Percentiles rank a stretch among this genome's conserved stretches.
These are phyloP conservation scores for Saiga tatarica DNA, from an alignment of 2,113 vertebrate genomes.

Conservation along the genomic window DNA sequence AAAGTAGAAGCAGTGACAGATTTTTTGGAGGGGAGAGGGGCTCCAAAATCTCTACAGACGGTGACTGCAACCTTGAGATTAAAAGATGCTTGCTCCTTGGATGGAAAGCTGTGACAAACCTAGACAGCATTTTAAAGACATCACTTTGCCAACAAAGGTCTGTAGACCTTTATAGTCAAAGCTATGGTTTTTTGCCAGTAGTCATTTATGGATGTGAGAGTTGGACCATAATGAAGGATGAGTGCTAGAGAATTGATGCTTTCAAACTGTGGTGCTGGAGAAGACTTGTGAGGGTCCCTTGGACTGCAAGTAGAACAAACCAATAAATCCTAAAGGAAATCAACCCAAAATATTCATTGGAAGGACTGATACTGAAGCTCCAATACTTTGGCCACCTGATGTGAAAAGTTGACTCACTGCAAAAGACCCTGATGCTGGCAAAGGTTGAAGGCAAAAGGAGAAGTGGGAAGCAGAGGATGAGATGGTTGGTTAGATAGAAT, in stretches of 20 bases:
- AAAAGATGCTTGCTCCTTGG: not conserved
- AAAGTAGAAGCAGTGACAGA: not conserved
- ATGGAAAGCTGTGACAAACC: not conserved
- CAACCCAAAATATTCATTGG: not conserved
- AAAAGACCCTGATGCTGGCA: not conserved
- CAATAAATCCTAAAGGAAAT: not conserved
- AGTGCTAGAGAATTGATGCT: not conserved
- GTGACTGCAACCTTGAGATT: not conserved
- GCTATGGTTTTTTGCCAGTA: not conserved
- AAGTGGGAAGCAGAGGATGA: not conserved
- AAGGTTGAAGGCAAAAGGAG: not conserved
- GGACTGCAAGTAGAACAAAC: not conserved
- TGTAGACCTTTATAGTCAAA: not conserved
- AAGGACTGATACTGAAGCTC: not conserved
- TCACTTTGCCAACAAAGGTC: not conserved
- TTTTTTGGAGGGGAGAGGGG: accelerated
- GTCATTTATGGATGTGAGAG: not conserved
- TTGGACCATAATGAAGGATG: not conserved
- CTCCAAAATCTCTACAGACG: accelerated
- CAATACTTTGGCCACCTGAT: not conserved
- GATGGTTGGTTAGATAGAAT: not conserved
- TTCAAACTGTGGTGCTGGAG: not conserved
- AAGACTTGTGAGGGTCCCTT: not conserved
- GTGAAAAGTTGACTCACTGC: not conserved
- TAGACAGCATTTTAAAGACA: not conserved